These are phyloP conservation scores for Podilymbus podiceps DNA, from an alignment of 2,113 vertebrate species.

Conservation along the genomic window DNA sequence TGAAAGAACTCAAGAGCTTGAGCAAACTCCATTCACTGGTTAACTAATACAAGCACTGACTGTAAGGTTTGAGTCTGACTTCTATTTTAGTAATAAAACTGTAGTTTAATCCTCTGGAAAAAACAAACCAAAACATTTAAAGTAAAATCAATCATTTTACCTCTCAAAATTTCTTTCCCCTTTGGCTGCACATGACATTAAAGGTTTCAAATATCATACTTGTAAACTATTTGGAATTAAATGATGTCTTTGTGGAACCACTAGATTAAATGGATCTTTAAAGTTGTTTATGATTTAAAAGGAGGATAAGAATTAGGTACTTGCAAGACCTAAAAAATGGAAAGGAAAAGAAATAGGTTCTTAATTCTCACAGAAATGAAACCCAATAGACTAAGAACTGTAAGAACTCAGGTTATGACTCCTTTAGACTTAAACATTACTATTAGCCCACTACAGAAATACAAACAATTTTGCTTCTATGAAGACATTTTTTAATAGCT, in stretches of 20 bases:
- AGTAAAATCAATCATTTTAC: not conserved
- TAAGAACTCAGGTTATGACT: not conserved
- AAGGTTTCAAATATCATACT: constrained; percentile 38
- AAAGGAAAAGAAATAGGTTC: not conserved
- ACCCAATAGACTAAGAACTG: not conserved
- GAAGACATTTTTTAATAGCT: not conserved
- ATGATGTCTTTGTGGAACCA: not conserved
- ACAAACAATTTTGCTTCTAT: not conserved
- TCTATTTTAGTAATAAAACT: not conserved
- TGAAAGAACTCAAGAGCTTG: not conserved
- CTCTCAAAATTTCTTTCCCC: not conserved
- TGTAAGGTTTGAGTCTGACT: not conserved
- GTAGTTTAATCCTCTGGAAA: not conserved
- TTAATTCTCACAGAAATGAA: not conserved
- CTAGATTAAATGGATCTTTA: not conserved
- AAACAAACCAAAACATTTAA: not conserved
- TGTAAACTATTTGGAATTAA: constrained; percentile 11
- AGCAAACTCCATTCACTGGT: not conserved
- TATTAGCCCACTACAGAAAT: not conserved
- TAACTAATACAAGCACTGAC: not conserved
- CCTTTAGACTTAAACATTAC: not conserved
- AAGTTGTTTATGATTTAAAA: not conserved
- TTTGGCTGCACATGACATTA: constrained; percentile 19
- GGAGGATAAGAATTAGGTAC: not conserved
- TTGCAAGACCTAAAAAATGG: not conserved